Evolutionary conservation across 1,140 invertebrate species (phyloP), one percentile per base, ranked within the genome.

Genomic region (Polypedilum vanderplanki): DNA sequence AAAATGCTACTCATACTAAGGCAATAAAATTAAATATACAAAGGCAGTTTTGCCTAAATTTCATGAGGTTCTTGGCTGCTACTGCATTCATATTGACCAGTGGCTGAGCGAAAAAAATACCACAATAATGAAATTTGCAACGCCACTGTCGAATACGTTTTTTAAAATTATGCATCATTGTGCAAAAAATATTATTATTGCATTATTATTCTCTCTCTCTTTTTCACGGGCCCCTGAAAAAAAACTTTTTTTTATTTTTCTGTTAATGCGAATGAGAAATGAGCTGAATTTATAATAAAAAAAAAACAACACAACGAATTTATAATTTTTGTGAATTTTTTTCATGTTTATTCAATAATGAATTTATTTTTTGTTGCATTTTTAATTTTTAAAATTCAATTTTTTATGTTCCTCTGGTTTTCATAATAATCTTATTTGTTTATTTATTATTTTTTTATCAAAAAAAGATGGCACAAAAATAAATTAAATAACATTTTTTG

Each of bases 401-500:
- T 70, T 70, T 70, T 70, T 70, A n/a, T 57, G 12, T 15, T 46
- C 41, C n/a, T 57, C 46, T 57, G 46, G 24, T 57, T 57, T 57
- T 57, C n/a, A 57, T 57, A 57, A 57, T 57, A 57, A 33, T 33
- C 24, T 57, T n/a, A 57, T 57, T 57, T 57, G 46, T 57, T 57
- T 57, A 33, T 57, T 12, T 57, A 57, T 57, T 46, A 12, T 67
- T 67, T 67, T 70, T 18, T 20, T 18, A 70, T 70, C 15, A 70
- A 20, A 70, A 20, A 70, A 70, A 70, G 46, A 70, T 70, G 65
- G 65, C 65, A 70, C 65, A 70, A 70, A 70, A 70, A 70, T 70
- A 70, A 70, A 70, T 70, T 70, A 70, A 70, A 70, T 70, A 70
- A 70, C 65, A 20, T 70, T 70, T 70, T 70, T 70, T 70, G 46